phyloP scores from a whole-genome alignment of 1,140 invertebrate species.

The Papilio glaucus region DNA sequence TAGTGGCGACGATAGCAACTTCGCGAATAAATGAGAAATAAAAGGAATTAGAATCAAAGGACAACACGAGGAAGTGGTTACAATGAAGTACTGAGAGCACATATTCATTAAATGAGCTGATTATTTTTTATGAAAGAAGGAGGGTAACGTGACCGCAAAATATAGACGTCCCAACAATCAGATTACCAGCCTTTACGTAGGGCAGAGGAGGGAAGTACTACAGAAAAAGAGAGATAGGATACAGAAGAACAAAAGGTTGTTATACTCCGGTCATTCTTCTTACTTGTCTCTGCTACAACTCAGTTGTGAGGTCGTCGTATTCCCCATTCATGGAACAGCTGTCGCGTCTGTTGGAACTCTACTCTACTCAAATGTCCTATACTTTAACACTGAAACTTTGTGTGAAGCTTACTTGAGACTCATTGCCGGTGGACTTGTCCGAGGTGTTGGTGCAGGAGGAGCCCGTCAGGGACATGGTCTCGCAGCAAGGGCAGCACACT shows the following conservation, averaged over 20 bases:
- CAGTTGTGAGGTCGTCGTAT: no score
- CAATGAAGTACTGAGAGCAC: not conserved
- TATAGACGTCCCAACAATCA: no score
- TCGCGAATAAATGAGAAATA: constrained; percentile 18
- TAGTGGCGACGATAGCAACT: constrained; percentile 15
- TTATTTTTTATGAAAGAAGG: no score
- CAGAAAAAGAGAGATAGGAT: no score
- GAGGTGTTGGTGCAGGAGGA: constrained; percentile 13
- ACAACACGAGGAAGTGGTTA: not conserved
- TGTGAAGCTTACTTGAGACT: constrained; percentile 17
- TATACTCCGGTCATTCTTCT: no score
- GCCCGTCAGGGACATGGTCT: constrained; percentile 7
- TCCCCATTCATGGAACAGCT: no score
- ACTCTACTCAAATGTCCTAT: no score
- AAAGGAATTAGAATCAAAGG: not conserved
- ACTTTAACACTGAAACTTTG: not conserved
- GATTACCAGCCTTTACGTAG: not conserved
- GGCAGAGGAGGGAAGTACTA: not conserved
- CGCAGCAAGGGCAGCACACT: constrained; percentile 15
- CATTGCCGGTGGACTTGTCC: not conserved
- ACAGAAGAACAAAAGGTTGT: no score
- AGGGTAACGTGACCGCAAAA: no score
- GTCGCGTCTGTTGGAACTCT: no score
- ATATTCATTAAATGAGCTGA: no score
- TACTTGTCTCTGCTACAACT: no score